Base-by-base conservation (phyloP, 2,797 vertebrate genomes). In the Scolopax rusticola region DNA sequence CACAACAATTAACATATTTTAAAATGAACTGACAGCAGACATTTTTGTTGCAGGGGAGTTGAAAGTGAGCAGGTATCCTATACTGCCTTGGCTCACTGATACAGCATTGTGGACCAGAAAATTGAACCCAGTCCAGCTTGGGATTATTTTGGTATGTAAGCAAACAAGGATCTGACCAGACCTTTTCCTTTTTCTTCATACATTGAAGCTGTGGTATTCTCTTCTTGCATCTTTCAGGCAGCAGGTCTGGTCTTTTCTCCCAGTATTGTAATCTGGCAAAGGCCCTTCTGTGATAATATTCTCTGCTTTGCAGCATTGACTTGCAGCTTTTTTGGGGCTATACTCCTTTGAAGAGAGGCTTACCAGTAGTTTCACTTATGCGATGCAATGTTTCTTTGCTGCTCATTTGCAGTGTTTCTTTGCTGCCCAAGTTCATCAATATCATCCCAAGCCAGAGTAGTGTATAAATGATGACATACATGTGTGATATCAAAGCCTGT, bases 111-210 rank as follows among this genome's bases (percentile, higher is more conserved):
- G 96, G 96, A 97, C 95, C 95, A 95, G 95, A 88, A 97, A 97
- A 93, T 95, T 96, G 93, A 97, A 95, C 93, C 93, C 96, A 96
- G 95, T 97, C 96, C 94, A 95, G 95, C 95, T 97, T 97, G 96
- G 96, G 95, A 97, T 94, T 96, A 90, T 95, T 97, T 96, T 97
- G 96, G 96, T 97, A 97, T 97, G 96, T 97, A 97, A 97, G 96
- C 21, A 7, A 94, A 96, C 88, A 94, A 97, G 92, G 92, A 97
- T 96, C 92, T 93, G 92, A 95, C 93, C 95, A 97, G 96, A 96
- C 93, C 86, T 86, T 94, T 93, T 90, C 23, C 27, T 88, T 94
- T 95, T 86, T 61, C 88, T 96, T 93, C 94, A 65, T 61, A 8
- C 86, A 12, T 28, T 93, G 94, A 84, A 91, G 95, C 94, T 94